Evolutionary conservation across 2,888 invertebrate species (phyloP).

Genomic region (Dendrolimus pini): DNA sequence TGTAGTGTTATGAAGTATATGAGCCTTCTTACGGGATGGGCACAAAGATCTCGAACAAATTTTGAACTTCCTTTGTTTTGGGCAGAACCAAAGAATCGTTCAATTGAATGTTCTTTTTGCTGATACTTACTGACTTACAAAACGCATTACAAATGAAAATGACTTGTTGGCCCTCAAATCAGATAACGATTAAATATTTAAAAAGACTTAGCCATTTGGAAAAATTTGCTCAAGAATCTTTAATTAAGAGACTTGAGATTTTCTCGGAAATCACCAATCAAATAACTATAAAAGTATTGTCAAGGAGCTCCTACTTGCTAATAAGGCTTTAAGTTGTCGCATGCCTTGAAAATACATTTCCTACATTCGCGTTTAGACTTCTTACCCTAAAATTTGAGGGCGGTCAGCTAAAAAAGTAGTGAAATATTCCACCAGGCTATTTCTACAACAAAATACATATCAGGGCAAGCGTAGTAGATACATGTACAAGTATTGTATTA

Average conservation of each 20-base stretch:
- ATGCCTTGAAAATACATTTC: neutral
- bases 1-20: neutral
- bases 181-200: neutral
- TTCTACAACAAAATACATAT: neutral
- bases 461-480: neutral
- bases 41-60: neutral
- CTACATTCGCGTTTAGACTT: neutral
- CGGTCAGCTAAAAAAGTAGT: neutral
- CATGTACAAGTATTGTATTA: neutral
- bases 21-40: neutral
- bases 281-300: slow-evolving; percentile 3
- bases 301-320: neutral
- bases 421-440: neutral
- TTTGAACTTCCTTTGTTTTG: neutral
- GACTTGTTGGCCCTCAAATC: slow-evolving; percentile 1
- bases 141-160: neutral
- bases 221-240: neutral
- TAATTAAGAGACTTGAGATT: neutral
- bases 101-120: neutral
- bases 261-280: slow-evolving; percentile 3
- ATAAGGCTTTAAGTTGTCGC: neutral
- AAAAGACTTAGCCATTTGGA: neutral
- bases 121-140: neutral
- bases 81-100: neutral
- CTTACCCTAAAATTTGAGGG: slow-evolving; percentile 1